A percentile compares a stretch with the other conserved stretches of the same genome.
These are phyloP conservation scores for Antheraea yamamai DNA, from an alignment of 2,888 invertebrate species.

Conservation along the genomic window DNA sequence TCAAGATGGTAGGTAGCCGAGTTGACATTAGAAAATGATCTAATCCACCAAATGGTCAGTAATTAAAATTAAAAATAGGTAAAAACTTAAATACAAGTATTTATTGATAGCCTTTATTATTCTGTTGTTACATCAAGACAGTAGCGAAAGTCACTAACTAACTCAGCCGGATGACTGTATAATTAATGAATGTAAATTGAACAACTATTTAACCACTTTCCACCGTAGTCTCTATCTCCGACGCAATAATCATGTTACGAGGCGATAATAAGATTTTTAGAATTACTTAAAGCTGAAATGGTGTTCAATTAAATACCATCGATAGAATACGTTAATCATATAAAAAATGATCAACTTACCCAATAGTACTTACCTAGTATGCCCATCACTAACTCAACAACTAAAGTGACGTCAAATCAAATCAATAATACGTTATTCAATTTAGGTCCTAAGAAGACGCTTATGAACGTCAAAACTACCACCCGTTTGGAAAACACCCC, in stretches of 20 bases:
- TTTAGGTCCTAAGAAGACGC: no score
- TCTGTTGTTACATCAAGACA: neutral
- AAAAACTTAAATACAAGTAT: neutral
- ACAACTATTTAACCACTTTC: neutral
- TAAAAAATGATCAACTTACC: no score
- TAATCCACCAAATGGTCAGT: neutral
- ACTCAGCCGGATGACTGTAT: neutral
- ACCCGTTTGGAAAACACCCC: no score
- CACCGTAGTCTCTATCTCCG: neutral
- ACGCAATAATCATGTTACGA: neutral
- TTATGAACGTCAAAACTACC: no score
- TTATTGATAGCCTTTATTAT: neutral
- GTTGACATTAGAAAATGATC: neutral
- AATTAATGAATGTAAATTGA: conserved; percentile 1
- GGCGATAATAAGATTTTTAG: neutral
- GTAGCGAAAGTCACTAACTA: neutral
- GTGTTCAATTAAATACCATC: neutral
- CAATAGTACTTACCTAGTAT: no score
- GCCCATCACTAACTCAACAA: no score
- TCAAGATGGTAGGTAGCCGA: no score
- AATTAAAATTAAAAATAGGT: no score
- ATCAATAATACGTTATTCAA: no score
- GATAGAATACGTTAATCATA: neutral
- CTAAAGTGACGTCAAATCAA: no score
- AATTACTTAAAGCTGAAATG: neutral